phyloP scores from a whole-genome alignment of 2,797 vertebrate genomes.

The Intellagama lesueurii region DNA sequence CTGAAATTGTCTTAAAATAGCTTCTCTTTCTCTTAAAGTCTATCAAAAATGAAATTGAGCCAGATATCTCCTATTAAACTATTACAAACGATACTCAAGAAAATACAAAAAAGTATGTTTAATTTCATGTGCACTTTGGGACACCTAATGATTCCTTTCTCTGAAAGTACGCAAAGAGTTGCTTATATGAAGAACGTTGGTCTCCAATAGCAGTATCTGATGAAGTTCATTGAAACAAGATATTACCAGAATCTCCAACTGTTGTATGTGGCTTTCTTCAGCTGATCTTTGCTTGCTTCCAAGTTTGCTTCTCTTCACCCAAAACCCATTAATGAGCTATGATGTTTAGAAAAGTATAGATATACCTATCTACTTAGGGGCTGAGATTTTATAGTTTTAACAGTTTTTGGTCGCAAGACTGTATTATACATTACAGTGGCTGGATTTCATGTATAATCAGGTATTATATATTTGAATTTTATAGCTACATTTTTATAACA shows the following conservation, averaged over 20 bases:
- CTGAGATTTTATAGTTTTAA: not conserved
- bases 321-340: not conserved
- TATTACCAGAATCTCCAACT: not conserved
- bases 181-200: not conserved
- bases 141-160: not conserved
- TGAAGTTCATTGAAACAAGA: not conserved
- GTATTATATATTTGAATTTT: not conserved
- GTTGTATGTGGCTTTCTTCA: not conserved
- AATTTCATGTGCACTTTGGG: not conserved
- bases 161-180: not conserved
- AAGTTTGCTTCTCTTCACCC: not conserved
- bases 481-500: not conserved
- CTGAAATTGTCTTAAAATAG: no score
- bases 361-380: not conserved
- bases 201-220: not conserved
- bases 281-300: not conserved
- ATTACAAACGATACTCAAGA: no score
- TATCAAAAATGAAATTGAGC: no score
- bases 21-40: no score
- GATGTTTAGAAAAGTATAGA: not conserved
- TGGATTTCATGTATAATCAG: not conserved
- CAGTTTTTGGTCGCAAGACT: no score
- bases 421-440: no score
- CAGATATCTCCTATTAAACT: no score
- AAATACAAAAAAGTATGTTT: not conserved